Conservation (phyloP, 1,140 invertebrate species). For the Sycophila sp. region DNA sequence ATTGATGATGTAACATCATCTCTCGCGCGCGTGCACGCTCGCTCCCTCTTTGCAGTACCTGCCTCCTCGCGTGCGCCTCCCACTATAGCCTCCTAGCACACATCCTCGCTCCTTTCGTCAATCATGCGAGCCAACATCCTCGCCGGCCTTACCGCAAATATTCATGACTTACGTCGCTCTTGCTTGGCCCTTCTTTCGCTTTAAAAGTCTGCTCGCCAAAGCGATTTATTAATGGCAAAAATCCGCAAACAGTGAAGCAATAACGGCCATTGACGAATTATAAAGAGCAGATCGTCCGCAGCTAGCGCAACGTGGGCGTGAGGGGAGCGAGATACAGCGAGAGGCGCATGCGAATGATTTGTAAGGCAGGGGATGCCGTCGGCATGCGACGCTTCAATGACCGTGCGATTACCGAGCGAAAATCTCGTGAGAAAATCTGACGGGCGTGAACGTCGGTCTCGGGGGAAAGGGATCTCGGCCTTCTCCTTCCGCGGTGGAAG, state of each 20-base stretch:
- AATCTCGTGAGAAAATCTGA: constrained; percentile 24
- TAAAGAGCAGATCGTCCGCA: too few relatives aligned
- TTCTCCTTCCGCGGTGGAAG: background rate
- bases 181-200: too few relatives aligned
- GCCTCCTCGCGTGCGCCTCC: background rate
- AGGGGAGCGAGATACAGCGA: too few relatives aligned
- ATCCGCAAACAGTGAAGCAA: too few relatives aligned
- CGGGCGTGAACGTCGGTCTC: background rate
- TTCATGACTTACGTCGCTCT: too few relatives aligned
- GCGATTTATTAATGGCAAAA: too few relatives aligned
- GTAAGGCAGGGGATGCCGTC: background rate
- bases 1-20: constrained; percentile 66
- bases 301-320: too few relatives aligned
- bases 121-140: too few relatives aligned
- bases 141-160: too few relatives aligned
- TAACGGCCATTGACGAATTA: too few relatives aligned
- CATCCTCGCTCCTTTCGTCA: background rate
- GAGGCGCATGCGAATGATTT: background rate
- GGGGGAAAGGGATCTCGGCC: too few relatives aligned
- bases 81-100: constrained; percentile 1
- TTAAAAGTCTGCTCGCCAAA: too few relatives aligned
- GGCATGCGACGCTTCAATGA: constrained; percentile 17
- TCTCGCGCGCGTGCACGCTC: constrained; percentile 44
- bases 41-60: background rate
- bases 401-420: background rate